Evolutionary conservation across 1,140 invertebrate species (phyloP), one percentile per base, ranked within the genome.

Genomic region (Daktulosphaira vitifoliae): DNA sequence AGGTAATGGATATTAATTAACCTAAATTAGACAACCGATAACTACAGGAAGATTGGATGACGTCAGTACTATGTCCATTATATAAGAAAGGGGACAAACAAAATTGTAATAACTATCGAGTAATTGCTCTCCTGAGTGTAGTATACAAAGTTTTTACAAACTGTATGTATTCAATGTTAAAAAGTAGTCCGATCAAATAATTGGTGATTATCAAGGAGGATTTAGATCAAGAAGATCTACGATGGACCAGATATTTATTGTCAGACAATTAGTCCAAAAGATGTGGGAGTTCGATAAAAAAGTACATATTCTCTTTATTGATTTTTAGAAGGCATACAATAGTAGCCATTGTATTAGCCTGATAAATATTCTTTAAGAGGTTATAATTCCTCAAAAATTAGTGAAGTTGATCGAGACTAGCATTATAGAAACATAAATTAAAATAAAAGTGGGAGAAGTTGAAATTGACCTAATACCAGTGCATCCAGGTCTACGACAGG

Each of bases 21-120:
- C n/a, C 4, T 7, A 15, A 16, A 11, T 16, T 69, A 67, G 68
- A 54, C 39, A 50, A 44, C 50, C 37, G 67, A 70, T 66, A 56
- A 23, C 56, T 69, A 38, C 71, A 69, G 16, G 52, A 65, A 7
- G 67, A 70, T 8, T 72, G 69, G 71, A 71, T 59, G 53, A 44
- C 8, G 16, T 67, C 49, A 1, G 46, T 72, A 25, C 67, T 71
- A 6, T 23, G 33, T 7, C 71, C 71, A 25, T 59, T 73, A 11
- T 64, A 68, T 48, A 72, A 72, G 54, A 73, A 73, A 68, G 68
- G 71, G 13, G 67, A 69, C 33, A 67, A 65, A 48, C 16, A 50
- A n/a, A 29, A 70, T 18, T 68, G 67, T 33, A 54, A 62, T 13
- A 72, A 72, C 54, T 73, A 73, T 48, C 66, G 72, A 49, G 71